phyloP scores from a whole-genome alignment of 2,888 invertebrate species.

The Rhaphigaster nebulosa region DNA sequence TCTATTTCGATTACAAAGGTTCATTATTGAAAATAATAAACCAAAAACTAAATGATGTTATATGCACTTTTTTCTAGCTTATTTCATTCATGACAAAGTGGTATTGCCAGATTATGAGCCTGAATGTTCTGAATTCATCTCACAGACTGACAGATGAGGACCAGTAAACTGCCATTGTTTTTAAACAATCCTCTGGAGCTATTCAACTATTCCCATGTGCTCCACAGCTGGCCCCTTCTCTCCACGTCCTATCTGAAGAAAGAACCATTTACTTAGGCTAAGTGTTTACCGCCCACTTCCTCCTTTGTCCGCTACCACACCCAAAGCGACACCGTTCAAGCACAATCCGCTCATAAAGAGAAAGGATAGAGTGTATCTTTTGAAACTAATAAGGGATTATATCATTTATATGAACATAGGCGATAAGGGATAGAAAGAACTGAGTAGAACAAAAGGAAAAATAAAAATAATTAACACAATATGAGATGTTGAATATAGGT shows the following conservation, averaged over 20 bases:
- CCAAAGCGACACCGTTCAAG: not conserved
- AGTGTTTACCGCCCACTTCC: slow-evolving; percentile 22
- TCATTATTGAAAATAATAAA: too few relatives aligned
- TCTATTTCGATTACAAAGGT: too few relatives aligned
- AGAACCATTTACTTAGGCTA: not conserved
- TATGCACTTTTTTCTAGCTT: too few relatives aligned
- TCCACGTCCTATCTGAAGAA: not conserved
- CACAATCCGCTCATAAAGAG: not conserved
- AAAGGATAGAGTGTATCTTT: not conserved
- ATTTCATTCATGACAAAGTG: too few relatives aligned
- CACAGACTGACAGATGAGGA: not conserved
- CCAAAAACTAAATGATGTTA: too few relatives aligned
- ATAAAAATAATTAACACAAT: too few relatives aligned
- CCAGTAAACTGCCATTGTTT: not conserved
- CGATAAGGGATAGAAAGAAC: too few relatives aligned
- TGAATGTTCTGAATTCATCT: not conserved
- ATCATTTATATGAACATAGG: not conserved
- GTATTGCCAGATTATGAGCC: not conserved
- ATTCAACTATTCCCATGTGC: not conserved
- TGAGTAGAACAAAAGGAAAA: too few relatives aligned
- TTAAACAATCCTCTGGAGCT: slow-evolving; percentile 2
- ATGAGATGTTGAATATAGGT: too few relatives aligned
- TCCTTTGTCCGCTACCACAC: not conserved
- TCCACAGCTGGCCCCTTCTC: slow-evolving; percentile 4
- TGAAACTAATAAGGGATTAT: not conserved